Conservation (phyloP, 2,113 vertebrate species). For the Ivindomyrus marchei region DNA sequence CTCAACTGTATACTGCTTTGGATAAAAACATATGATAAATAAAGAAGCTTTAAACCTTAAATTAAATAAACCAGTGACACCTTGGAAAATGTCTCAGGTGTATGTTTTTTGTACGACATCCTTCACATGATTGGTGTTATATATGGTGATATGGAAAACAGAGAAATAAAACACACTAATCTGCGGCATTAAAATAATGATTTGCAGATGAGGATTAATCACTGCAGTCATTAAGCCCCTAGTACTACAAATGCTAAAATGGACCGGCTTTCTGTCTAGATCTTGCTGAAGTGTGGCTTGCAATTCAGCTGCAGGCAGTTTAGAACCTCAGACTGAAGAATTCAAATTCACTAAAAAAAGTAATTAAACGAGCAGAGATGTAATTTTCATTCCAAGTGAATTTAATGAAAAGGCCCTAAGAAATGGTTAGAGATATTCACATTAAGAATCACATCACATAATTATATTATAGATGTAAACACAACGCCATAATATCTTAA, state of each 20-base stretch:
- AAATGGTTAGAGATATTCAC: background rate
- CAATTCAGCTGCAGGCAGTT: background rate
- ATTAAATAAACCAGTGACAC: background rate
- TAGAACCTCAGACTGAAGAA: background rate
- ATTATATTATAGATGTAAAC: background rate
- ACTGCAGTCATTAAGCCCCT: background rate
- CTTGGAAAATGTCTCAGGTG: background rate
- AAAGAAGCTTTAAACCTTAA: background rate
- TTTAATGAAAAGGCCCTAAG: background rate
- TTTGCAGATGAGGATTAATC: background rate
- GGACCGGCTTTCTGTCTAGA: background rate
- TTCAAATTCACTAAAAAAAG: background rate
- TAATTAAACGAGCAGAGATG: background rate
- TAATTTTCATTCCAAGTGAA: background rate
- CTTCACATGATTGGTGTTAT: background rate
- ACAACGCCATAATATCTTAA: background rate
- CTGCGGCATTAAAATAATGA: background rate
- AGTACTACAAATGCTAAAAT: background rate
- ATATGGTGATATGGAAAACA: background rate
- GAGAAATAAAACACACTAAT: background rate
- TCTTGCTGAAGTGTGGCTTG: background rate
- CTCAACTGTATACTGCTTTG: background rate
- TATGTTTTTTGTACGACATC: background rate
- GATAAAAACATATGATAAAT: background rate
- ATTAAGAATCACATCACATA: background rate